These are phyloP conservation scores for Drosophila truncata DNA, from an alignment of 1,140 invertebrate genomes.

Conservation along the genomic window DNA sequence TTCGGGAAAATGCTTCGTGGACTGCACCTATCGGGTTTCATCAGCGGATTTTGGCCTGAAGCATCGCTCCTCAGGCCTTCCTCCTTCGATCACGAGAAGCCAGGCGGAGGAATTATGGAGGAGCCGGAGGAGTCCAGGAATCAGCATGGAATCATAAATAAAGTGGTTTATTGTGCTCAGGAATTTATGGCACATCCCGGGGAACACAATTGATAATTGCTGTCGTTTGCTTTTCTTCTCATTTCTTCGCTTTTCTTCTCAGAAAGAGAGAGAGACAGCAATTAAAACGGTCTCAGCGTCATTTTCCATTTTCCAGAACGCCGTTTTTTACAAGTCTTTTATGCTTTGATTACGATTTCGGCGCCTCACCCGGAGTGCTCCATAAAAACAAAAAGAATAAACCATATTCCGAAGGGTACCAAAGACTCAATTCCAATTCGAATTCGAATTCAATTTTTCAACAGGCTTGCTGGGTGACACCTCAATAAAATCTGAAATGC, in stretches of 20 bases:
- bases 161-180: constrained; percentile 70
- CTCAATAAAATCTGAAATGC: constrained; percentile 72
- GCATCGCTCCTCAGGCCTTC: constrained; percentile 14
- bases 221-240: constrained; percentile 67
- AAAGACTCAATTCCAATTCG: constrained; percentile 76
- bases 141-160: constrained; percentile 73
- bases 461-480: constrained; percentile 72
- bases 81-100: constrained; percentile 33
- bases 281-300: constrained; percentile 69
- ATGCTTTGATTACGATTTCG: constrained; percentile 80
- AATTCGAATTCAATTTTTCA: constrained; percentile 79
- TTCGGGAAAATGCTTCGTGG: constrained; percentile 22
- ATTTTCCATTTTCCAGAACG: constrained; percentile 55
- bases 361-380: constrained; percentile 61
- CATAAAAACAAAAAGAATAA: constrained; percentile 72
- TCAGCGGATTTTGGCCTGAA: constrained; percentile 12
- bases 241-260: constrained; percentile 21
- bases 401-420: constrained; percentile 29
- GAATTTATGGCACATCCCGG: constrained; percentile 68
- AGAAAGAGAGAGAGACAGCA: constrained; percentile 34
- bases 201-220: constrained; percentile 78
- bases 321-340: constrained; percentile 64
- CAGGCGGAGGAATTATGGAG: constrained; percentile 32
- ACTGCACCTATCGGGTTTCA: constrained; percentile 44
- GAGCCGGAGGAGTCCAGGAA: constrained; percentile 42